phyloP scores from a whole-genome alignment of 2,888 invertebrate genomes.

The Epiblema foenella region DNA sequence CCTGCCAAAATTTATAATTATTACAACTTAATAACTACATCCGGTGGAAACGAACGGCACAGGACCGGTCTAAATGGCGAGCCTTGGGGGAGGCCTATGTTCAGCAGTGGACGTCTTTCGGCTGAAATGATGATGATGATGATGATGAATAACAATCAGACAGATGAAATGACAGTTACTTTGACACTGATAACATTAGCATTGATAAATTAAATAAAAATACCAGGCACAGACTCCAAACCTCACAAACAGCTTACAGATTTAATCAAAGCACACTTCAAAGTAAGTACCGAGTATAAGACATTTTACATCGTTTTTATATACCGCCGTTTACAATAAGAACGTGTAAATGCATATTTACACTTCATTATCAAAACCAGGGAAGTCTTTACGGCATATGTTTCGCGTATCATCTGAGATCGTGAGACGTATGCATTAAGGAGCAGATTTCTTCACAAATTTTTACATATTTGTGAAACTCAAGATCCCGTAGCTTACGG shows the following conservation, averaged over 20 bases:
- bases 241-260: background rate
- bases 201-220: background rate
- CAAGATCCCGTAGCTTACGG: too few relatives aligned
- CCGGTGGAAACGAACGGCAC: too few relatives aligned
- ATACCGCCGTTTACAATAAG: constrained; percentile 42
- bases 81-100: too few relatives aligned
- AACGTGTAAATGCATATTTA: constrained; percentile 59
- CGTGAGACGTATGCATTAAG: constrained; percentile 60
- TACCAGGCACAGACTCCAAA: background rate
- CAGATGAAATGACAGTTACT: too few relatives aligned
- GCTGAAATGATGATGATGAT: too few relatives aligned
- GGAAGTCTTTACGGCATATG: constrained; percentile 62
- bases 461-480: background rate
- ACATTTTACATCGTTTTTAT: constrained; percentile 36
- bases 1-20: too few relatives aligned
- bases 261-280: constrained; percentile 33
- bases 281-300: constrained; percentile 31
- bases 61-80: too few relatives aligned
- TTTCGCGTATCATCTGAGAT: constrained; percentile 60
- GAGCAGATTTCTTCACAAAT: constrained; percentile 47
- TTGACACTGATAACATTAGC: too few relatives aligned
- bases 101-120: too few relatives aligned
- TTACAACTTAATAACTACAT: too few relatives aligned
- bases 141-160: too few relatives aligned
- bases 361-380: constrained; percentile 66